Evolutionary conservation across 2,888 invertebrate species (phyloP).

Genomic region (Orthosia incerta): DNA sequence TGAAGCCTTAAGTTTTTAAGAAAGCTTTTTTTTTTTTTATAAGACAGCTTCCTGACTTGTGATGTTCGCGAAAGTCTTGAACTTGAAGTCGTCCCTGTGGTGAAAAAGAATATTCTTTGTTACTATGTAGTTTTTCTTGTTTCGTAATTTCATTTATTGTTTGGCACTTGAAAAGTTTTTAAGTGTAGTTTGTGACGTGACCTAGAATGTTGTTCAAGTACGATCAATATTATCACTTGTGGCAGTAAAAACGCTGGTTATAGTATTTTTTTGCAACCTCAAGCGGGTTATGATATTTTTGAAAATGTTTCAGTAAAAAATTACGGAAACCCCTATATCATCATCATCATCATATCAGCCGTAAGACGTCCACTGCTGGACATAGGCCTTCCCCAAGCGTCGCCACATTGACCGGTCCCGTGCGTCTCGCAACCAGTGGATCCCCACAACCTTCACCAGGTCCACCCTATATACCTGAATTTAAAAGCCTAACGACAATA

Average conservation of each 20-base stretch:
- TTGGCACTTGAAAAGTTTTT: neutral
- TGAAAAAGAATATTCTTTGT: conserved; percentile 17
- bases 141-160: conserved; percentile 10
- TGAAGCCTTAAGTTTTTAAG: conserved; percentile 70
- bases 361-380: no score
- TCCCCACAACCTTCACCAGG: no score
- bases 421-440: no score
- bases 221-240: neutral
- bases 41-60: conserved; percentile 70
- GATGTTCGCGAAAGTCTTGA: conserved; percentile 52
- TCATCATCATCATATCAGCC: no score
- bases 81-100: conserved; percentile 18
- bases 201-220: neutral
- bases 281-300: neutral
- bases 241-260: no score
- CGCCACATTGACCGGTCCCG: no score
- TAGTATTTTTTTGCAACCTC: no score
- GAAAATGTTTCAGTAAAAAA: neutral
- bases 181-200: neutral
- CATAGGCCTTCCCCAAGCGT: no score
- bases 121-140: neutral
- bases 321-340: no score
- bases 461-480: no score
- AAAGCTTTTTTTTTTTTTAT: no score
- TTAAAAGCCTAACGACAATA: no score